Evolutionary conservation across 2,888 invertebrate genomes (phyloP), one percentile per base, ranked within the genome.

Genomic region (Hydraecia micacea): DNA sequence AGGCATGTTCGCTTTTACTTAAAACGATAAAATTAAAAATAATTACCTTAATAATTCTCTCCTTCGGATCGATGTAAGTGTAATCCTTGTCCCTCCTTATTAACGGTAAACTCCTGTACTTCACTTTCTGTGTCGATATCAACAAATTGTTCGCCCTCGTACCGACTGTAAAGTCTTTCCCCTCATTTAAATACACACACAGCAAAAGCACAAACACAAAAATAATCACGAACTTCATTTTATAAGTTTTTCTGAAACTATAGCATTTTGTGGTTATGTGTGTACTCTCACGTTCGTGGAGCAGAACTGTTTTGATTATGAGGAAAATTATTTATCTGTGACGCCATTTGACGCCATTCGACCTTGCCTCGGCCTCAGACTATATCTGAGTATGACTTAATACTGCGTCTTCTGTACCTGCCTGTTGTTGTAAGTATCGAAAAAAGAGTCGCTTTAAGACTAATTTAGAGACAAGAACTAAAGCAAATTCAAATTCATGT

Each of bases 11-110:
- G 5, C n/a, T 82, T 58, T 84, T 49, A 71, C 32, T 36, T 55
- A 46, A n/a, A 63, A 71, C 18, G 32, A 62, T 72, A 42, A 28
- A 32, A 85, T 39, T 25, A 67, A 86, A 52, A 68, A 68, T 39
- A 0, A 42, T 89, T 91, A 95, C 96, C 94, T 95, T 96, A 77
- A 96, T 96, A 90, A 94, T 91, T 88, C 96, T 92, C 77, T 94
- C 91, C 85, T 95, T 94, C 4, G 93, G 80, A 90, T 96, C 96
- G 36, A 90, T 91, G 83, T 95, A 96, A 60, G 86, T 89, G 81
- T 95, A 96, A 90, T 95, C 96, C 89, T 96, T 95, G 82, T 95
- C 95, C 80, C 95, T 91, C 81, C 86, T 93, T 86, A 94, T 90
- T 8, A 96, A 89, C 49, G 94, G 94, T 81, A 95, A 90, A 58